Percentiles rank a stretch among this genome's conserved stretches.
phyloP scores from a whole-genome alignment of 2,797 vertebrate genomes.

The Kryptopterus vitreolus region DNA sequence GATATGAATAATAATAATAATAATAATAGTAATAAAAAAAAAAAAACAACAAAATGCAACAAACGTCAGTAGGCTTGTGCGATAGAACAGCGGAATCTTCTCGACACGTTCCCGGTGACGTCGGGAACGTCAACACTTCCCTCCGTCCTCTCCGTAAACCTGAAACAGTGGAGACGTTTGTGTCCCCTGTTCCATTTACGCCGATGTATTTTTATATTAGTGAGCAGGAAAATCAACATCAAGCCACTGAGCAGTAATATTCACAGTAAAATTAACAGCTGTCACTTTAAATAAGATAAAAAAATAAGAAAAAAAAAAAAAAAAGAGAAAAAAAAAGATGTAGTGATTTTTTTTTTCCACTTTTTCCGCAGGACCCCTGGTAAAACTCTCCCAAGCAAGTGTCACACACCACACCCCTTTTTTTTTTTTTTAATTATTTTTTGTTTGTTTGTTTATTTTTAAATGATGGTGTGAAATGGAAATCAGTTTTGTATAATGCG shows the following conservation, averaged over 20 bases:
- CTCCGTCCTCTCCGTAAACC: background rate
- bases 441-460: background rate
- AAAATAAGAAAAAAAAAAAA: background rate
- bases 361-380: background rate
- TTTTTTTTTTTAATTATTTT: no score
- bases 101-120: background rate
- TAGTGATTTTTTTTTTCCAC: background rate
- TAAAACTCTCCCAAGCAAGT: background rate
- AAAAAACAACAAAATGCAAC: slow-evolving; percentile 4
- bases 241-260: background rate
- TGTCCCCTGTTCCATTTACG: background rate
- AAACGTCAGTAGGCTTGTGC: background rate
- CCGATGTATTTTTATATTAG: background rate
- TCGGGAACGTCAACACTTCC: background rate
- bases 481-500: slow-evolving; percentile 3
- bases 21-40: no score
- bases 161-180: background rate
- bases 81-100: background rate
- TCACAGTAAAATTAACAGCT: slow-evolving; percentile 13
- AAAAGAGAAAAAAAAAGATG: background rate
- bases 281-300: slow-evolving; percentile 17
- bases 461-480: background rate
- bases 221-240: background rate
- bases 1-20: background rate
- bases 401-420: background rate